Conservation (phyloP, 2,113 vertebrate genomes). For the Pampusana beccarii region DNA sequence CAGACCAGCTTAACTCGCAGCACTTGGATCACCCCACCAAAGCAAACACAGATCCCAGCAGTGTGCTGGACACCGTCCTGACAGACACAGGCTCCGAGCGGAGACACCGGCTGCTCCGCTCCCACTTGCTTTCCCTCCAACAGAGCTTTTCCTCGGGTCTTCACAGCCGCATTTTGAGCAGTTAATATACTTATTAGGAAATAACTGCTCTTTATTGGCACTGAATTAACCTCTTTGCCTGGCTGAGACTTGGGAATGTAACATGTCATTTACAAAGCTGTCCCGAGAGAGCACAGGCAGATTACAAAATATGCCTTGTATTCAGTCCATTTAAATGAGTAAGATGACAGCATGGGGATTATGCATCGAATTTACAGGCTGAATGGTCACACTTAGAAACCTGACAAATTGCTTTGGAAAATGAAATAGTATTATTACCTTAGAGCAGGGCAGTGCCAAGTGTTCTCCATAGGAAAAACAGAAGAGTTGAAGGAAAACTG, state of each 20-base stretch:
- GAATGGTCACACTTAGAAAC: neutral
- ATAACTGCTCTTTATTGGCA: conserved; percentile 47
- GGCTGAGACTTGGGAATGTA: conserved; percentile 26
- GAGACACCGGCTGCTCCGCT: rapidly evolving
- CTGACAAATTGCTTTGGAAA: conserved; percentile 30
- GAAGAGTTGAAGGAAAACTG: conserved; percentile 4
- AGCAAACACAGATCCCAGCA: neutral
- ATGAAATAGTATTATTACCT: conserved; percentile 11
- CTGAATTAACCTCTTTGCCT: conserved; percentile 26
- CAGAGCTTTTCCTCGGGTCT: conserved; percentile 1
- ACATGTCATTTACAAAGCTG: conserved; percentile 50
- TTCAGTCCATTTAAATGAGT: conserved; percentile 31
- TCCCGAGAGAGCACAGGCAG: conserved; percentile 35
- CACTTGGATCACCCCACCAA: neutral
- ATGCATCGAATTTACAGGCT: neutral
- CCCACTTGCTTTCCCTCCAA: neutral
- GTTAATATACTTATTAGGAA: conserved; percentile 68
- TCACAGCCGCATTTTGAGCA: neutral
- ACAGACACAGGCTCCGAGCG: rapidly evolving
- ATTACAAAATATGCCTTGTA: conserved; percentile 34
- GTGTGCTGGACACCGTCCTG: rapidly evolving
- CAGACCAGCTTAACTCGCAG: neutral
- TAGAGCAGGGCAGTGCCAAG: neutral
- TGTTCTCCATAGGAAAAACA: neutral
- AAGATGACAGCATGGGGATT: neutral